A percentile compares a stretch with the other conserved stretches of the same genome.
phyloP scores from a whole-genome alignment of 2,797 vertebrate species.

The Kryptolebias ocellatus region DNA sequence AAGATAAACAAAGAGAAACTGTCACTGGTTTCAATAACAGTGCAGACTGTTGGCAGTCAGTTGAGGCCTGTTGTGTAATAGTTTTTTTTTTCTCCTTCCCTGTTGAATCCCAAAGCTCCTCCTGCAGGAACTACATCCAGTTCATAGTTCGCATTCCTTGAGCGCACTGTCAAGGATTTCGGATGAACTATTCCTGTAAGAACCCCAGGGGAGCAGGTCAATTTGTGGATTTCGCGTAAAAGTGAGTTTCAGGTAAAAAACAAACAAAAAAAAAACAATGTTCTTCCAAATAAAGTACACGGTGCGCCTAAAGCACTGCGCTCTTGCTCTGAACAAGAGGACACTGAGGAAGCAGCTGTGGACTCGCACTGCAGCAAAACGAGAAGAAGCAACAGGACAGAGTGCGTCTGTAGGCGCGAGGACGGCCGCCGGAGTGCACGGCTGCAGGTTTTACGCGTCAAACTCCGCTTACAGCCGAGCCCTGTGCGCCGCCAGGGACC shows the following conservation, averaged over 20 bases:
- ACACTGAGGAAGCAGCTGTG: constrained; percentile 7
- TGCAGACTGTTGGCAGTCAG: not conserved
- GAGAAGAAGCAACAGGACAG: constrained; percentile 3
- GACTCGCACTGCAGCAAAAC: constrained; percentile 3
- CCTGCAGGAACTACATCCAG: constrained; percentile 50
- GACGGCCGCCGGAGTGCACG: not conserved
- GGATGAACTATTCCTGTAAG: not conserved
- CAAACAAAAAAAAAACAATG: constrained; percentile 26
- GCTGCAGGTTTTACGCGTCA: constrained; percentile 41
- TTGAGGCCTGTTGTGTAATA: constrained; percentile 18
- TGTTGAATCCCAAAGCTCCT: constrained; percentile 27
- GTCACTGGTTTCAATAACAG: not conserved
- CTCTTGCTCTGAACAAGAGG: not conserved
- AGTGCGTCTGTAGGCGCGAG: not conserved
- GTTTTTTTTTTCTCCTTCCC: not conserved
- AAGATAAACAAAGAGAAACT: too few species aligned
- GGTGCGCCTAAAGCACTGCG: constrained; percentile 12
- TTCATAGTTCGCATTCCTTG: constrained; percentile 61
- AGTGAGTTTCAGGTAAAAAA: not conserved
- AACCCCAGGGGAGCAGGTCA: constrained; percentile 23
- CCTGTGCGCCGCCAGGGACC: constrained; percentile 77
- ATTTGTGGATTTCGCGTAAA: not conserved
- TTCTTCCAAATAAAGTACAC: constrained; percentile 21
- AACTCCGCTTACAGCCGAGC: constrained; percentile 73
- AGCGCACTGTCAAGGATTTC: not conserved